Evolutionary conservation across 1,140 invertebrate species (phyloP).

Genomic region (Manduca sexta): DNA sequence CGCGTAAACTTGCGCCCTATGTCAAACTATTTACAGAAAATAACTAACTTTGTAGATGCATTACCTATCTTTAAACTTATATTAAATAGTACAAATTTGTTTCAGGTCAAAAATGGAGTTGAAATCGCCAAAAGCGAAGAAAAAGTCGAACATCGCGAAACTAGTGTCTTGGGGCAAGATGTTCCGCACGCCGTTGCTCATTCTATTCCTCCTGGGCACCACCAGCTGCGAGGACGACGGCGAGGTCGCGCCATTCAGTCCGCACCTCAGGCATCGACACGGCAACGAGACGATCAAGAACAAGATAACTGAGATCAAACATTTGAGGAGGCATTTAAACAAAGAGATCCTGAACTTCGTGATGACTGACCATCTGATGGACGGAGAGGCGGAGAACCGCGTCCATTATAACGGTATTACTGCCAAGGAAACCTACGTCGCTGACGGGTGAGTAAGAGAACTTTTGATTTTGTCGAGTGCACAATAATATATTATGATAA

Average conservation of each 20-base stretch:
- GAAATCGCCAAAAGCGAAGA: slow-evolving; percentile 59
- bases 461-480: too few relatives aligned
- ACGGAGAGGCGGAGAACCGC: slow-evolving; percentile 77
- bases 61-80: background rate
- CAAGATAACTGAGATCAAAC: slow-evolving; percentile 50
- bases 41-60: background rate
- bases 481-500: too few relatives aligned
- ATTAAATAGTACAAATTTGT: slow-evolving; percentile 10
- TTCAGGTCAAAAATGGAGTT: slow-evolving; percentile 54
- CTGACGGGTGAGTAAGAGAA: slow-evolving; percentile 70
- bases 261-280: slow-evolving; percentile 18
- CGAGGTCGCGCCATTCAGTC: slow-evolving; percentile 17
- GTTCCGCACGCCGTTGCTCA: slow-evolving; percentile 39
- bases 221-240: slow-evolving; percentile 46
- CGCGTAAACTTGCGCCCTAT: too few relatives aligned
- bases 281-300: slow-evolving; percentile 8
- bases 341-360: slow-evolving; percentile 74
- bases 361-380: slow-evolving; percentile 73
- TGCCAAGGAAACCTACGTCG: slow-evolving; percentile 78
- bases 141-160: slow-evolving; percentile 38
- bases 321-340: slow-evolving; percentile 50
- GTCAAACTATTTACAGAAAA: too few relatives aligned
- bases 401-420: slow-evolving; percentile 76
- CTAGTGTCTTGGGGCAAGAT: slow-evolving; percentile 45
- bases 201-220: slow-evolving; percentile 48